Conservation (phyloP, 2,797 vertebrate genomes). For the Brotula barbata region DNA sequence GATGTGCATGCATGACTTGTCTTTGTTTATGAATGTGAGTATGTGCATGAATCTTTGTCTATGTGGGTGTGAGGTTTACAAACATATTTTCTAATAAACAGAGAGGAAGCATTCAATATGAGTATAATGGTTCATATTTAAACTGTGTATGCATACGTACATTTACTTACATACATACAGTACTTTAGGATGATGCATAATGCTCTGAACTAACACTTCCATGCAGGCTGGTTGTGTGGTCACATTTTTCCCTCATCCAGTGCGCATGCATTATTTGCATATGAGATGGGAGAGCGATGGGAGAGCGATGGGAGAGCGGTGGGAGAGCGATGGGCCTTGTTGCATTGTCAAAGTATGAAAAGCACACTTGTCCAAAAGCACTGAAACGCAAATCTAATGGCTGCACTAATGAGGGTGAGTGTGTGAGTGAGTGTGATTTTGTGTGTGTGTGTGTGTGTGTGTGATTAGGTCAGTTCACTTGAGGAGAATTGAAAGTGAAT, state of each 20-base stretch:
- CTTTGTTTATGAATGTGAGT: not conserved
- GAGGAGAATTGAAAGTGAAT: no score
- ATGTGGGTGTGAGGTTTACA: not conserved
- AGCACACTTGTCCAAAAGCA: slow-evolving; percentile 53
- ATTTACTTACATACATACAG: no score
- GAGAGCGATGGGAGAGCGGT: slow-evolving; percentile 5
- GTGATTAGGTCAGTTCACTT: no score
- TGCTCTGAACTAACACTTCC: no score
- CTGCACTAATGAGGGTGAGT: slow-evolving; percentile 57
- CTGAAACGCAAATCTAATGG: slow-evolving; percentile 57
- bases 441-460: no score
- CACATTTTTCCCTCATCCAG: slow-evolving; percentile 13
- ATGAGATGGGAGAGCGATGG: not conserved
- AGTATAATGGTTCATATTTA: not conserved
- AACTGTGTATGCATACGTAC: no score
- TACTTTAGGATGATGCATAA: no score
- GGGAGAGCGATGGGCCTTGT: slow-evolving; percentile 52
- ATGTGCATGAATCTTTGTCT: not conserved
- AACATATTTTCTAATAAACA: no score
- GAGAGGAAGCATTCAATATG: no score
- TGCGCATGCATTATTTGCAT: slow-evolving; percentile 33
- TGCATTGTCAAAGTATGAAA: slow-evolving; percentile 39
- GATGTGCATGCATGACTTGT: slow-evolving; percentile 1
- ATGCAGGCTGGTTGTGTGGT: slow-evolving; percentile 4
- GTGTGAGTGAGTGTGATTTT: not conserved